A percentile compares a stretch with the other conserved stretches of the same genome.
Conservation (phyloP, 53 echinoderm and acorn worm genomes). For the Actinopyga echinites region DNA sequence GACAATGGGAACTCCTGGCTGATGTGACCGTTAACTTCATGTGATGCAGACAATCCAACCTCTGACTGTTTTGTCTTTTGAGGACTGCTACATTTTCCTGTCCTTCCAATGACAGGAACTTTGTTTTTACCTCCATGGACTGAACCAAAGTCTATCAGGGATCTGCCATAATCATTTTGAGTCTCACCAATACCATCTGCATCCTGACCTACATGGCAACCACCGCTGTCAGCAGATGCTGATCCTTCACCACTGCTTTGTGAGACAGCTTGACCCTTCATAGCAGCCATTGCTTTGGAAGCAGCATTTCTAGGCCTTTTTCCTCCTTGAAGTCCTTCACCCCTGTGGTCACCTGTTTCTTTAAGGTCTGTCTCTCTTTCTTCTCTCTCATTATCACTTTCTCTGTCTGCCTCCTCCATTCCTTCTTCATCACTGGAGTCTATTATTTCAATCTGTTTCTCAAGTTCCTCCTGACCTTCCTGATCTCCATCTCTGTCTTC, state of each 20-base stretch:
- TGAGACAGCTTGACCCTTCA: not conserved
- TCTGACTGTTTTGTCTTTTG: no score
- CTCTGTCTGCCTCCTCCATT: not conserved
- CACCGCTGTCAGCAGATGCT: no score
- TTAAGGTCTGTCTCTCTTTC: not conserved
- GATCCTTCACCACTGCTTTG: conserved; percentile 1
- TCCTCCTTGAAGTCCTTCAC: not conserved
- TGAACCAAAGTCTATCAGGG: no score
- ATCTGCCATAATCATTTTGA: no score
- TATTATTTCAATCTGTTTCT: not conserved
- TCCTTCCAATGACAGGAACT: no score
- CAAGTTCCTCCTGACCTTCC: not conserved
- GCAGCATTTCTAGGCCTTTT: not conserved
- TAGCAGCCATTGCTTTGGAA: conserved; percentile 21
- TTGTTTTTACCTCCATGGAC: no score
- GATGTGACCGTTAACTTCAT: no score
- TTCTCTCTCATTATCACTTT: not conserved
- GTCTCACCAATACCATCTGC: no score
- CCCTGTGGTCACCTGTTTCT: not conserved
- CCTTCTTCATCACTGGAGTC: not conserved
- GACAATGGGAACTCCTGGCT: conserved; percentile 23
- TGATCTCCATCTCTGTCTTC: not conserved
- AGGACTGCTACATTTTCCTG: no score
- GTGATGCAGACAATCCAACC: no score
- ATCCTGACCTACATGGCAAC: no score